Percentiles rank a stretch among this genome's conserved stretches.
phyloP scores from a whole-genome alignment of 2,113 vertebrate species.

The Elaphurus davidianus region DNA sequence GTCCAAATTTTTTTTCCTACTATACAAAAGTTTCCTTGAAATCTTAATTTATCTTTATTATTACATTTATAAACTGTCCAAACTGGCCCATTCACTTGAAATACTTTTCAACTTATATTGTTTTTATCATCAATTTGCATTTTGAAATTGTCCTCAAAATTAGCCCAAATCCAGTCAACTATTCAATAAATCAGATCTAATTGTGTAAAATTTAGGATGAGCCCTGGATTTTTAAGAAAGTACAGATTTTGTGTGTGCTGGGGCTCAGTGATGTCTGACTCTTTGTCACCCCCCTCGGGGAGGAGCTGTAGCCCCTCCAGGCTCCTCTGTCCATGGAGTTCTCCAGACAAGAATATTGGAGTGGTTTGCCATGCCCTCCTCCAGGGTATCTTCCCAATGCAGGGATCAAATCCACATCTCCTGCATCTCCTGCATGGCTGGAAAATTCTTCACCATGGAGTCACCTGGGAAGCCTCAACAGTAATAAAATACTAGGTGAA shows the following conservation, averaged over 20 bases:
- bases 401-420: background rate
- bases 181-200: background rate
- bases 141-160: background rate
- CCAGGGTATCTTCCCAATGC: background rate
- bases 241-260: slow-evolving; percentile 13
- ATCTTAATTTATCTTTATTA: background rate
- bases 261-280: background rate
- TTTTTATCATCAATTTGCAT: background rate
- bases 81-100: background rate
- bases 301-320: background rate
- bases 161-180: background rate
- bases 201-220: background rate
- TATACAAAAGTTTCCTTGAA: background rate
- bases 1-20: background rate
- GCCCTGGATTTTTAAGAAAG: background rate
- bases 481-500: slow-evolving; percentile 60
- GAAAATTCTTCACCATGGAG: background rate
- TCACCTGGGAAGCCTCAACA: background rate
- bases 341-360: background rate
- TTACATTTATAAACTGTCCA: background rate
- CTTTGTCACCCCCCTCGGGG: fast-evolving
- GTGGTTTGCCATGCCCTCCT: background rate
- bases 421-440: background rate
- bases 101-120: background rate
- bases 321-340: background rate